Percentiles rank a stretch among this genome's conserved stretches.
These are phyloP conservation scores for Xyliphius kryptos DNA, from an alignment of 2,113 vertebrate species.

Conservation along the genomic window DNA sequence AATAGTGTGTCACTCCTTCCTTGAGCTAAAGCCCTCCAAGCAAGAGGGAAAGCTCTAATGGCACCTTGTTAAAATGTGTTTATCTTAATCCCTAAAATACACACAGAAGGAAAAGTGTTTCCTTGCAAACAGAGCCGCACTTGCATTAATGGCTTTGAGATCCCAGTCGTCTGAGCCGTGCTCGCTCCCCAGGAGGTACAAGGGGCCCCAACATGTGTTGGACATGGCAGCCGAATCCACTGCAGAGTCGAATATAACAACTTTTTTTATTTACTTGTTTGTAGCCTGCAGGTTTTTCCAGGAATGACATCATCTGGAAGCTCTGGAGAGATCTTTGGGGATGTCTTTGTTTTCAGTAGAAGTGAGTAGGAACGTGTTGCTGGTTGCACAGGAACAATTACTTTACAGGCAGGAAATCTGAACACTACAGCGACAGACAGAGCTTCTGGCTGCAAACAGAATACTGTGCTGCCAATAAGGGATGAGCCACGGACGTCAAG, in stretches of 20 bases:
- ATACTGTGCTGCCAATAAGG: slow-evolving; percentile 42
- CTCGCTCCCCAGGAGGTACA: not conserved
- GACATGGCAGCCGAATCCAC: not conserved
- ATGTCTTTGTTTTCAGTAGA: slow-evolving; percentile 74
- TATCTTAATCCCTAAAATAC: slow-evolving; percentile 70
- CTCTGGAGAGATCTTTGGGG: slow-evolving; percentile 53
- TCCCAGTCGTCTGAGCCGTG: not conserved
- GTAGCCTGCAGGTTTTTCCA: slow-evolving; percentile 1
- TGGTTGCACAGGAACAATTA: slow-evolving; percentile 59
- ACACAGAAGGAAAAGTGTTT: slow-evolving; percentile 66
- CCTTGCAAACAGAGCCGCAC: slow-evolving; percentile 54
- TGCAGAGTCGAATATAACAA: not conserved
- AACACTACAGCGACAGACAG: slow-evolving; percentile 57
- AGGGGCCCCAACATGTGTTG: not conserved
- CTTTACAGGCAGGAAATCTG: slow-evolving; percentile 69
- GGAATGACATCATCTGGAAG: slow-evolving; percentile 50
- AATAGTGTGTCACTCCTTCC: slow-evolving; percentile 24
- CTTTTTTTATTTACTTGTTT: not conserved
- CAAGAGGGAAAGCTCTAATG: slow-evolving; percentile 60
- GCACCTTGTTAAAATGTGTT: slow-evolving; percentile 67
- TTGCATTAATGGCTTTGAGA: slow-evolving; percentile 41
- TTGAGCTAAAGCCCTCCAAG: slow-evolving; percentile 33
- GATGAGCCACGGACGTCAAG: slow-evolving; percentile 19
- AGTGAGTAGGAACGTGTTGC: slow-evolving; percentile 47
- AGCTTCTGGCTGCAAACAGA: slow-evolving; percentile 40